Evolutionary conservation across 2,888 invertebrate species (phyloP).

Genomic region (Pherbina coryleti): DNA sequence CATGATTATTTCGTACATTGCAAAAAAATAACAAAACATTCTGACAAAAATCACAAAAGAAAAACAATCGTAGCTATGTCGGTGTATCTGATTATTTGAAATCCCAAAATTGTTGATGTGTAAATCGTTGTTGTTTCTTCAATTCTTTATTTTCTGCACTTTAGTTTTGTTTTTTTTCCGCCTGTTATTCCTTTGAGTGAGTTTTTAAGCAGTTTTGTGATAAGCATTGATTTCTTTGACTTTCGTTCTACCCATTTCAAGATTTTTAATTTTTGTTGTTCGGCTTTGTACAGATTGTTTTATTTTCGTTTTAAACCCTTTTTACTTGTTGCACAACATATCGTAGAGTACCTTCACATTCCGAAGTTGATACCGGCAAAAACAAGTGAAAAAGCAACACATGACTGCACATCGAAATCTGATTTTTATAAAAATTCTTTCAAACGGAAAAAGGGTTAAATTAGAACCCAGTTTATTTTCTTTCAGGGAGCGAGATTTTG

Average conservation of each 20-base stretch:
- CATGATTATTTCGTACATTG: not conserved
- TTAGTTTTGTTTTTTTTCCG: not conserved
- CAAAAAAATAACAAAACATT: not conserved
- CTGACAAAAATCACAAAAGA: not conserved
- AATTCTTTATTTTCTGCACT: not conserved
- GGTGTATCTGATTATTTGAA: constrained; percentile 9
- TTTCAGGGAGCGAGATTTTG: constrained; percentile 29
- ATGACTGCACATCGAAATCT: constrained; percentile 24
- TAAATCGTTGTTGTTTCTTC: constrained; percentile 3
- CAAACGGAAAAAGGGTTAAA: constrained; percentile 61
- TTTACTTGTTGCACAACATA: constrained; percentile 24
- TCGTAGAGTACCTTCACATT: not conserved
- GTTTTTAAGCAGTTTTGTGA: constrained; percentile 4
- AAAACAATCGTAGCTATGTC: constrained; percentile 3
- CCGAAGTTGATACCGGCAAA: not conserved
- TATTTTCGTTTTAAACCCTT: not conserved
- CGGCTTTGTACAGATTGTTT: not conserved
- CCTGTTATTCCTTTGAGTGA: not conserved
- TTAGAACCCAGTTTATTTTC: constrained; percentile 50
- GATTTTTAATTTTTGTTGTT: constrained; percentile 31
- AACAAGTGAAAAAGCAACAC: constrained; percentile 9
- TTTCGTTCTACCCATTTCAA: not conserved
- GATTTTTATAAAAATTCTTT: constrained; percentile 47
- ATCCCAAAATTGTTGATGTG: constrained; percentile 22
- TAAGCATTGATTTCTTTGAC: constrained; percentile 29